These are phyloP conservation scores for Sitodiplosis mosellana DNA, from an alignment of 1,140 invertebrate genomes.

Conservation along the genomic window DNA sequence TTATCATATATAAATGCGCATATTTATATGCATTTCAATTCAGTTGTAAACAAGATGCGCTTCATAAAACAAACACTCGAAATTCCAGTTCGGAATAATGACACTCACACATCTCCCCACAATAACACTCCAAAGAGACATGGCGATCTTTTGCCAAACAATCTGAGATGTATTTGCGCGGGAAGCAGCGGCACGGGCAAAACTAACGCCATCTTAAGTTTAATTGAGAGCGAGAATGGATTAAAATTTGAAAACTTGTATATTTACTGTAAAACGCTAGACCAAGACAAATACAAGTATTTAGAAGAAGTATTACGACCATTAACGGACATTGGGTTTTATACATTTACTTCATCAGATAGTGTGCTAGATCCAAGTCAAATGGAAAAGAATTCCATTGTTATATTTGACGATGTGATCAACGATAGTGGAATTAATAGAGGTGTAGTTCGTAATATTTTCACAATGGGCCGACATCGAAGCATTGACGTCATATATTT, in stretches of 20 bases:
- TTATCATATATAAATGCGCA: no score
- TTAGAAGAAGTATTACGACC: slow-evolving; percentile 8
- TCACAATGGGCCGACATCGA: slow-evolving; percentile 21
- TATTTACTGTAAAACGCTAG: slow-evolving; percentile 1
- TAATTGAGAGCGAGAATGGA: slow-evolving; percentile 18
- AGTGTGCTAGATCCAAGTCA: slow-evolving; percentile 8
- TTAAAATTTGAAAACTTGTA: slow-evolving; percentile 21
- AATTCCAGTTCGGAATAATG: no score
- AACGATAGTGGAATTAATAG: slow-evolving; percentile 19
- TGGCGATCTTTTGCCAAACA: slow-evolving; percentile 3
- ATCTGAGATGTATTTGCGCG: slow-evolving; percentile 9
- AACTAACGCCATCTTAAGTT: slow-evolving; percentile 17
- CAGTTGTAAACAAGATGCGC: no score
- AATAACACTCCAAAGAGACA: no score
- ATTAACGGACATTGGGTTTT: slow-evolving; percentile 9
- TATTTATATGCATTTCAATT: no score
- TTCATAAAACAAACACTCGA: no score
- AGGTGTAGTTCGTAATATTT: slow-evolving; percentile 18
- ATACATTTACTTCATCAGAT: slow-evolving; percentile 5
- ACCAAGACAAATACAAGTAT: slow-evolving; percentile 16
- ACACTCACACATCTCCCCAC: no score
- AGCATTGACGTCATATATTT: slow-evolving; percentile 23
- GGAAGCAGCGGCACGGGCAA: slow-evolving; percentile 7
- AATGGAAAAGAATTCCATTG: slow-evolving; percentile 11
- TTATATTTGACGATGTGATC: slow-evolving; percentile 25